Percentiles rank a stretch among this genome's conserved stretches.
Evolutionary conservation across 2,888 invertebrate genomes (phyloP).

Genomic region (Ennomos fuscantarius): DNA sequence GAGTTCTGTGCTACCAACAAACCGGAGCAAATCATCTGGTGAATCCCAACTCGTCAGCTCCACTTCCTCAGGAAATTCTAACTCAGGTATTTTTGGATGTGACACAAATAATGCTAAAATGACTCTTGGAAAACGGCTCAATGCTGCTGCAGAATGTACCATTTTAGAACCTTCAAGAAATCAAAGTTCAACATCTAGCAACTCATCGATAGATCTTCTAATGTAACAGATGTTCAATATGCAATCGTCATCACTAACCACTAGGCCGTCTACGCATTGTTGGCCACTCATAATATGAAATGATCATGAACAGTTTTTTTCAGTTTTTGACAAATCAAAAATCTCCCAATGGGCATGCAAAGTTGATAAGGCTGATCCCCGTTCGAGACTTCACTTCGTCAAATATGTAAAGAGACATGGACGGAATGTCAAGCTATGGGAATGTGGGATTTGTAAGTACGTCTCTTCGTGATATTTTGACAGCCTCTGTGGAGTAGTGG

Average conservation of each 20-base stretch:
- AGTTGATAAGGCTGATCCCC: slow-evolving; percentile 86
- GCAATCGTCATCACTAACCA: too few species aligned
- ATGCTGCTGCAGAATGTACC: too few species aligned
- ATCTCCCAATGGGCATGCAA: slow-evolving; percentile 57
- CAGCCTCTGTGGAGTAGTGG: too few species aligned
- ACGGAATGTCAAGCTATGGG: slow-evolving; percentile 89
- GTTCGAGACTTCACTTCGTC: slow-evolving; percentile 87
- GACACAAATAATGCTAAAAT: too few species aligned
- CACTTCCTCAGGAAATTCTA: slow-evolving; percentile 55
- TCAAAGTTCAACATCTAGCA: too few species aligned
- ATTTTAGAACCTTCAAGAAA: too few species aligned
- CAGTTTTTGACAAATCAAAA: slow-evolving; percentile 45
- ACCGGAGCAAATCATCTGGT: slow-evolving; percentile 51
- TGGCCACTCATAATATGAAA: not conserved
- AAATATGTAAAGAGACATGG: slow-evolving; percentile 88
- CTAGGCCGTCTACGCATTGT: too few species aligned
- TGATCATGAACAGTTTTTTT: not conserved
- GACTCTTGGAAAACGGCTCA: too few species aligned
- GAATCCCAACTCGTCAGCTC: slow-evolving; percentile 65
- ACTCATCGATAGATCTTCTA: too few species aligned
- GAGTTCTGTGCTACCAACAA: slow-evolving; percentile 49
- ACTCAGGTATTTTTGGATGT: slow-evolving; percentile 39
- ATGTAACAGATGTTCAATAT: too few species aligned
- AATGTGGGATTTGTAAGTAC: slow-evolving; percentile 90
- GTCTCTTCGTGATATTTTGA: too few species aligned